Conservation (phyloP, 1,140 invertebrate genomes). For the Tetraneura akinire region DNA sequence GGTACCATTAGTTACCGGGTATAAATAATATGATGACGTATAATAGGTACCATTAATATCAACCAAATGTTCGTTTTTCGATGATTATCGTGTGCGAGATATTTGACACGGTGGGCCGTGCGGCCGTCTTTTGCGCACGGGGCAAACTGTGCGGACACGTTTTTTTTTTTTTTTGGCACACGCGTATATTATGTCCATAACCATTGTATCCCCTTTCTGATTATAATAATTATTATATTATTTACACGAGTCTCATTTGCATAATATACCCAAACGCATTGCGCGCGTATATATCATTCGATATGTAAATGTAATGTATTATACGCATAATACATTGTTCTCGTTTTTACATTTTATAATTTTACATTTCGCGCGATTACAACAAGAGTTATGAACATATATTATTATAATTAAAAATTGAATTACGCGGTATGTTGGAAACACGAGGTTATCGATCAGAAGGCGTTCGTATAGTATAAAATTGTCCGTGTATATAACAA, state of each 20-base stretch:
- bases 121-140: not conserved
- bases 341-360: no score
- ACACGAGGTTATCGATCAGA: no score
- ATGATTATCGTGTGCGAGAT: conserved; percentile 39
- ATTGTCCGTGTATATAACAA: no score
- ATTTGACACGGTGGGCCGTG: not conserved
- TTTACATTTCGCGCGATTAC: no score
- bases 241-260: conserved; percentile 29
- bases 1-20: no score
- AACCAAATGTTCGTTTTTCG: conserved; percentile 5
- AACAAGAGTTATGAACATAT: no score
- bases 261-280: not conserved
- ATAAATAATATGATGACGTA: no score
- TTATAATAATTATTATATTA: conserved; percentile 29
- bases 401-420: no score
- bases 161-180: conserved; percentile 27
- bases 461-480: no score
- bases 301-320: no score
- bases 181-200: not conserved
- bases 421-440: no score
- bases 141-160: not conserved
- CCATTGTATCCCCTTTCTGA: conserved; percentile 24
- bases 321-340: not conserved
- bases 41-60: not conserved
- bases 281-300: not conserved